Percentiles rank a stretch among this genome's conserved stretches.
Evolutionary conservation across 2,888 invertebrate species (phyloP).

Genomic region (Alloscopus bannaensis): DNA sequence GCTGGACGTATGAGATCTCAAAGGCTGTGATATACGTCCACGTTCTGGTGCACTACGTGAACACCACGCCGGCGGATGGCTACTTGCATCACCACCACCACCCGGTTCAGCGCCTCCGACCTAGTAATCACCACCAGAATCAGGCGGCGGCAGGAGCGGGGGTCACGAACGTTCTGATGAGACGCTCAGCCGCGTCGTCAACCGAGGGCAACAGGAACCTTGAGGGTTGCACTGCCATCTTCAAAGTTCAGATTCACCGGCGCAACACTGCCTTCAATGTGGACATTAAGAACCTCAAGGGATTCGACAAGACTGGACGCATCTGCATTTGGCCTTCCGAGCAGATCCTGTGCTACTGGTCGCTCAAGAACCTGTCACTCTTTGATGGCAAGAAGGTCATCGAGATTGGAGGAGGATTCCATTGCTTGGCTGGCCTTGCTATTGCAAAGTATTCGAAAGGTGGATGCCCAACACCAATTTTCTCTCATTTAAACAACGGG

Average conservation of each 20-base stretch:
- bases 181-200: background rate
- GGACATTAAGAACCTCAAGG: slow-evolving; percentile 51
- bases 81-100: background rate
- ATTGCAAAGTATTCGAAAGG: slow-evolving; percentile 53
- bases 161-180: background rate
- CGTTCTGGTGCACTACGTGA: slow-evolving; percentile 22
- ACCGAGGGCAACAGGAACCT: slow-evolving; percentile 20
- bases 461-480: slow-evolving; percentile 4
- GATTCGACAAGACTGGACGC: slow-evolving; percentile 61
- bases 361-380: slow-evolving; percentile 22
- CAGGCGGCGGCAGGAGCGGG: background rate
- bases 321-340: slow-evolving; percentile 66
- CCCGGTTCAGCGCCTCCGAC: too few relatives aligned
- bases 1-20: slow-evolving; percentile 41
- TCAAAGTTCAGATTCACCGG: slow-evolving; percentile 33
- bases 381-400: slow-evolving; percentile 55
- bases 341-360: slow-evolving; percentile 59
- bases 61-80: background rate
- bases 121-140: slow-evolving; percentile 2
- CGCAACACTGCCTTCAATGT: slow-evolving; percentile 12
- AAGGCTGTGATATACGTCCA: slow-evolving; percentile 45
- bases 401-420: slow-evolving; percentile 65
- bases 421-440: slow-evolving; percentile 56
- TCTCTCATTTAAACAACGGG: background rate
- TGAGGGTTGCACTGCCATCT: slow-evolving; percentile 19